These are phyloP conservation scores for Puma concolor DNA, from an alignment of 2,113 vertebrate species.

Conservation along the genomic window DNA sequence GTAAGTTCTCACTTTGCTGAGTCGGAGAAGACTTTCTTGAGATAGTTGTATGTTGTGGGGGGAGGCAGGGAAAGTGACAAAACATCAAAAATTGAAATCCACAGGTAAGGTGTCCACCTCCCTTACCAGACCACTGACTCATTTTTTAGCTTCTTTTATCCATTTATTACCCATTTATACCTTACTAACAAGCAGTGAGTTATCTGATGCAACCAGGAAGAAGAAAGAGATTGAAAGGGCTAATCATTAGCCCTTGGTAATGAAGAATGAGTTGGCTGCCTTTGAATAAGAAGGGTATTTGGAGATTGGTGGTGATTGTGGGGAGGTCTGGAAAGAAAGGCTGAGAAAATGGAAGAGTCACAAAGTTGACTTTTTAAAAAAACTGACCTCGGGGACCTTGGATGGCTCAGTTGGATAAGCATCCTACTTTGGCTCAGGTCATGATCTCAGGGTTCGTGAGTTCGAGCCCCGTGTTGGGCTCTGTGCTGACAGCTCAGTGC, in stretches of 20 bases:
- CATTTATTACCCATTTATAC: neutral
- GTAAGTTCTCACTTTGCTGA: neutral
- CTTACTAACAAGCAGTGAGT: neutral
- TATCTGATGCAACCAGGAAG: constrained; percentile 5
- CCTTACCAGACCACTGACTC: neutral
- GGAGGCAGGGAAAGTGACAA: constrained; percentile 9
- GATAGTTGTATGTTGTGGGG: neutral
- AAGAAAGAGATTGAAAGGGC: constrained; percentile 47
- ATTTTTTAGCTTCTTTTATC: neutral
- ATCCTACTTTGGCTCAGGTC: too few relatives aligned
- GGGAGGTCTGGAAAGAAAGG: neutral
- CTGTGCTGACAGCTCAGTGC: too few relatives aligned
- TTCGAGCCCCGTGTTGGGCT: too few relatives aligned
- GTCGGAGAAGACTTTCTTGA: neutral
- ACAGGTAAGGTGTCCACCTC: neutral
- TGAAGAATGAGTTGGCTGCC: constrained; percentile 3
- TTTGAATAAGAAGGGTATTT: constrained; percentile 24
- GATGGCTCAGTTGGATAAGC: too few relatives aligned
- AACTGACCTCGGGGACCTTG: neutral
- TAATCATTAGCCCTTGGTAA: neutral
- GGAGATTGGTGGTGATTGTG: neutral
- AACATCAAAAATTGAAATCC: neutral
- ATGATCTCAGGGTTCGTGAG: too few relatives aligned
- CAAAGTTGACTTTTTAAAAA: constrained; percentile 16
- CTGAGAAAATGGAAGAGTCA: neutral